Base-by-base conservation (phyloP, 2,888 invertebrate species). In the Agrotis clavis region DNA sequence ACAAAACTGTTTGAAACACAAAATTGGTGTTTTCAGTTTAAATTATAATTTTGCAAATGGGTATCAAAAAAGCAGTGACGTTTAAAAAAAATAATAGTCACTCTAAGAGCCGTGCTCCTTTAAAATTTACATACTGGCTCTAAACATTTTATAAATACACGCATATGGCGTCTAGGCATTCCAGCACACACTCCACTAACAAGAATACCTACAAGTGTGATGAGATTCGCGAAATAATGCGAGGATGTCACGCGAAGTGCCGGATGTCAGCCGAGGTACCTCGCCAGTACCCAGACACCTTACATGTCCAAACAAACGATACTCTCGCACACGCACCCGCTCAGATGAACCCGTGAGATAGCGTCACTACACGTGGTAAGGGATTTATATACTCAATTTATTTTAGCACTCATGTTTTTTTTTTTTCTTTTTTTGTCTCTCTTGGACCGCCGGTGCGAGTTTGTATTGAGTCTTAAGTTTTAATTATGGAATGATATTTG, bases 161-260 rank as follows among this genome's bases (percentile, higher is more conserved):
- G 48, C 84, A 74, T 47, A 79, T 71, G 78, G 60, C 57, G 16
- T 57, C 61, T 63, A 30, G 67, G 70, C 75, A 83, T 85, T 74
- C 76, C 86, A 85, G 77, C 70, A 74, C 73, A 78, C 57, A 76
- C 59, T 70, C 53, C 70, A 67, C n/a, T 74, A 72, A 72, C 67
- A 77, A 77, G 82, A 88, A 86, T 77, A 78, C 83, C 74, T 82
- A 84, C 80, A 81, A 82, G 65, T 72, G 69, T 67, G 21, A 54
- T 53, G 67, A 71, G 71, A 81, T 71, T 69, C 60, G 67, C 65
- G 68, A 72, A 73, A 78, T 88, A 86, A 87, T 84, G 85, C 71
- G 77, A 63, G 77, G 71, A 77, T 79, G 70, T 85, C 88, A 89
- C 87, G 89, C 88, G 76, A 87, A 76, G 65, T 78, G 81, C 84